Conservation (phyloP, 2,797 vertebrate genomes). For the Graptemys geographica region DNA sequence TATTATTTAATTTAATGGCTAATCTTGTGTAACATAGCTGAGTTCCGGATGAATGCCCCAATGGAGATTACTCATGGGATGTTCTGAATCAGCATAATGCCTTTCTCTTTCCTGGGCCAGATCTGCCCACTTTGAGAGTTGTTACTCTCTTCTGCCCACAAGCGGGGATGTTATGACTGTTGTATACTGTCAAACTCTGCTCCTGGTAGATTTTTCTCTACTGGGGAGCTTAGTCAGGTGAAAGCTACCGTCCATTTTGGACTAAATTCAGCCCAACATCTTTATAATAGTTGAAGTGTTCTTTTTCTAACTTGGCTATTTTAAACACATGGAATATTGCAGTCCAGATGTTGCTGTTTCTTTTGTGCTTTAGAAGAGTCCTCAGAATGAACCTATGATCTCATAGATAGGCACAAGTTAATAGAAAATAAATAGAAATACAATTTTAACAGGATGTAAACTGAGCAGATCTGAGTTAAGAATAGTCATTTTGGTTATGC, state of each 20-base stretch:
- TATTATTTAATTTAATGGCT: too few species aligned
- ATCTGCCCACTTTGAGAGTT: not conserved
- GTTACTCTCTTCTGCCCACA: not conserved
- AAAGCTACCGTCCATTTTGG: not conserved
- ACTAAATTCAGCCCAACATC: not conserved
- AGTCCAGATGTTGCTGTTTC: not conserved
- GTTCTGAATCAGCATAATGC: too few species aligned
- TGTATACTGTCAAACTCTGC: not conserved
- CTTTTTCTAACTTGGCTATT: not conserved
- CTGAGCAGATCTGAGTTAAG: not conserved
- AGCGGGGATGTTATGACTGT: not conserved
- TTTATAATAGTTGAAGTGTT: not conserved
- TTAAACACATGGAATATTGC: not conserved
- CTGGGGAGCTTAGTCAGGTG: not conserved
- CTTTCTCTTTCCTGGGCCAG: fast-evolving
- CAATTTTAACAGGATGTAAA: not conserved
- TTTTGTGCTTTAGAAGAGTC: not conserved
- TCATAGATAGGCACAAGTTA: not conserved
- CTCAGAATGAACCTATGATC: not conserved
- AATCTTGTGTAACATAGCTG: not conserved
- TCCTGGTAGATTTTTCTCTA: not conserved
- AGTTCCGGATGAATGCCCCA: not conserved
- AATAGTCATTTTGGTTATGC: not conserved
- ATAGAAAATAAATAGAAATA: not conserved
- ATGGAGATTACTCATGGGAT: not conserved